Percentiles rank a stretch among this genome's conserved stretches.
Evolutionary conservation across 2,113 vertebrate species (phyloP).

Genomic region (Haplochromis vanheusdeni): DNA sequence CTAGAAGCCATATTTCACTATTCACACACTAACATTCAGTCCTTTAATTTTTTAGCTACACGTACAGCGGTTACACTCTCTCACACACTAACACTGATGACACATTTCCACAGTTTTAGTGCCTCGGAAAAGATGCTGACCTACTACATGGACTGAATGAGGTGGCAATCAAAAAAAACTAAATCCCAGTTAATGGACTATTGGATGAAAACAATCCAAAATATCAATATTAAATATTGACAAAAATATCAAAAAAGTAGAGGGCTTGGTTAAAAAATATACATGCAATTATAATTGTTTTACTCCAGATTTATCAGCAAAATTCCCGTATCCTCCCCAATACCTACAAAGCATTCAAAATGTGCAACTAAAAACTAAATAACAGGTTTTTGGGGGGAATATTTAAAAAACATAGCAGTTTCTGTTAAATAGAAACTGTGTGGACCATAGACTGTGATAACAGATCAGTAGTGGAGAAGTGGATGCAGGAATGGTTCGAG

Average conservation of each 20-base stretch:
- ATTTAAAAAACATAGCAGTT: not conserved
- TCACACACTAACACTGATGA: not conserved
- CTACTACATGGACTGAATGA: not conserved
- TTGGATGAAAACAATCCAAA: not conserved
- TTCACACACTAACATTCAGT: not conserved
- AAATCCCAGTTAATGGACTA: not conserved
- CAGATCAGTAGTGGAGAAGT: not conserved
- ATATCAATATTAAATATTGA: not conserved
- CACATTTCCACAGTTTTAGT: not conserved
- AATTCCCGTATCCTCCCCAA: accelerated
- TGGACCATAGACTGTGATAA: not conserved
- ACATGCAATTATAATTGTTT: not conserved
- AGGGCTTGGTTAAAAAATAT: accelerated
- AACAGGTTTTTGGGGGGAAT: accelerated
- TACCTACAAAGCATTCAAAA: not conserved
- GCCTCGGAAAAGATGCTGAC: not conserved
- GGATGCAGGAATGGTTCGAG: not conserved
- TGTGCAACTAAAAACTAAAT: not conserved
- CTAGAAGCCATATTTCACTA: not conserved
- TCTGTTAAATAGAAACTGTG: not conserved
- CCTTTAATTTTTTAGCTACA: not conserved
- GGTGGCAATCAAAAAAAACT: not conserved
- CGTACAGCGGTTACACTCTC: not conserved
- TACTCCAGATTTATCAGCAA: not conserved
- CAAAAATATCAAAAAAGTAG: not conserved